These are phyloP conservation scores for Eulacestoma nigropectus DNA, from an alignment of 2,113 vertebrate genomes.

Conservation along the genomic window DNA sequence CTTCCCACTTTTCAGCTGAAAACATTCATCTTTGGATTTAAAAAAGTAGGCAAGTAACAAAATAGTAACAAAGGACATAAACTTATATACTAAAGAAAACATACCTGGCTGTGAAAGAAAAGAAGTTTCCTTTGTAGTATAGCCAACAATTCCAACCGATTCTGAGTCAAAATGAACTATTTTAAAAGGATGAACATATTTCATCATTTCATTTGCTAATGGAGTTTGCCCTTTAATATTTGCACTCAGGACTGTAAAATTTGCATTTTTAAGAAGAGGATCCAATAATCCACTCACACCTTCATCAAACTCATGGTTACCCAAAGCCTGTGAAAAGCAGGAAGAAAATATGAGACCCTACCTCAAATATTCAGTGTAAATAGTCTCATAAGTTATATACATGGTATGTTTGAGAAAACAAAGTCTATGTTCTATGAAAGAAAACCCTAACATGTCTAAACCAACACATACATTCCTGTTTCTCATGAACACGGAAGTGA, in stretches of 20 bases:
- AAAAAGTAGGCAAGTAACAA: not conserved
- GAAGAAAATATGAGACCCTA: not conserved
- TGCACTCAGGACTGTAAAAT: constrained; percentile 83
- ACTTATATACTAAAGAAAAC: not conserved
- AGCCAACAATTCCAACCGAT: constrained; percentile 86
- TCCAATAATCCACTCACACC: constrained; percentile 82
- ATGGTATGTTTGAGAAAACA: not conserved
- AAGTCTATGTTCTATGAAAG: not conserved
- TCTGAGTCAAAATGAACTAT: constrained; percentile 72
- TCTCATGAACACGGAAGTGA: not conserved
- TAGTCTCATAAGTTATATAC: not conserved
- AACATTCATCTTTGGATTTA: not conserved
- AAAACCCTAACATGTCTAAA: not conserved
- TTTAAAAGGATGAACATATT: constrained; percentile 73
- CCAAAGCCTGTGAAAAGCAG: constrained; percentile 79
- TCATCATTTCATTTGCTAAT: constrained; percentile 70
- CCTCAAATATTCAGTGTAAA: not conserved
- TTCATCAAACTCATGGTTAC: constrained; percentile 95
- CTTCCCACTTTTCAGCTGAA: not conserved
- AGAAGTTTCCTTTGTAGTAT: constrained; percentile 86
- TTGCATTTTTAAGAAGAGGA: constrained; percentile 79
- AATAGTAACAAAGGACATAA: not conserved
- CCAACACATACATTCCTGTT: not conserved
- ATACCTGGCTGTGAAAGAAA: constrained; percentile 86
- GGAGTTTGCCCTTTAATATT: constrained; percentile 77